These are phyloP conservation scores for Ditula angustiorana DNA, from an alignment of 2,888 invertebrate species.

Conservation along the genomic window DNA sequence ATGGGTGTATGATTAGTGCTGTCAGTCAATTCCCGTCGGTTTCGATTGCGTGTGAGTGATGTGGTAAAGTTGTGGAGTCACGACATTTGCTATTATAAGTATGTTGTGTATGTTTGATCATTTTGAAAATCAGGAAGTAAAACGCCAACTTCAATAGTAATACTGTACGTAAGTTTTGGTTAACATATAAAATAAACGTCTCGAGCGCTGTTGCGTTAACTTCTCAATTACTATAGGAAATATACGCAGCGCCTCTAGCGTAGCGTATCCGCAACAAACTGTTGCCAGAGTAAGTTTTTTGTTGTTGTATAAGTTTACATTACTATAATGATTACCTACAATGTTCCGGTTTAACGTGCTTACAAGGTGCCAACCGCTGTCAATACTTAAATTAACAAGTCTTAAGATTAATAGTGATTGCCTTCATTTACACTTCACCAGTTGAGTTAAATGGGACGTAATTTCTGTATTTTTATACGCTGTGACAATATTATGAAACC, in stretches of 20 bases:
- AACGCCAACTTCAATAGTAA: neutral
- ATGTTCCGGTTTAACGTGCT: neutral
- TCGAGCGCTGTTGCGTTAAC: too few species aligned
- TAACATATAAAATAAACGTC: too few species aligned
- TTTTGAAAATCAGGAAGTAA: neutral
- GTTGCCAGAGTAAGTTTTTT: too few species aligned
- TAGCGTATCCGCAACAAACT: too few species aligned
- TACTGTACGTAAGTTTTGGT: too few species aligned
- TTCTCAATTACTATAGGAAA: too few species aligned
- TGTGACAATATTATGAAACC: too few species aligned
- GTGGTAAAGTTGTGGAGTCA: conserved; percentile 43
- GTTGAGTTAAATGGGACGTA: neutral
- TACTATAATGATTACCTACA: too few species aligned
- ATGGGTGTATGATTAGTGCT: conserved; percentile 44
- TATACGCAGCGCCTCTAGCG: too few species aligned
- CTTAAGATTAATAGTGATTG: conserved; percentile 28
- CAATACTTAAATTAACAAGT: conserved; percentile 17
- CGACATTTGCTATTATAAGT: too few species aligned
- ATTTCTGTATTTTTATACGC: too few species aligned
- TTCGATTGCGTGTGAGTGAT: conserved; percentile 43
- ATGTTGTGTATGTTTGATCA: neutral
- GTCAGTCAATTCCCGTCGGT: conserved; percentile 48
- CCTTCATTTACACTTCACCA: conserved; percentile 19
- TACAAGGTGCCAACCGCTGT: neutral
- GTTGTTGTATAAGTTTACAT: too few species aligned